Evolutionary conservation across 1,140 invertebrate species (phyloP).

Genomic region (Stegodyphus mimosarum): DNA sequence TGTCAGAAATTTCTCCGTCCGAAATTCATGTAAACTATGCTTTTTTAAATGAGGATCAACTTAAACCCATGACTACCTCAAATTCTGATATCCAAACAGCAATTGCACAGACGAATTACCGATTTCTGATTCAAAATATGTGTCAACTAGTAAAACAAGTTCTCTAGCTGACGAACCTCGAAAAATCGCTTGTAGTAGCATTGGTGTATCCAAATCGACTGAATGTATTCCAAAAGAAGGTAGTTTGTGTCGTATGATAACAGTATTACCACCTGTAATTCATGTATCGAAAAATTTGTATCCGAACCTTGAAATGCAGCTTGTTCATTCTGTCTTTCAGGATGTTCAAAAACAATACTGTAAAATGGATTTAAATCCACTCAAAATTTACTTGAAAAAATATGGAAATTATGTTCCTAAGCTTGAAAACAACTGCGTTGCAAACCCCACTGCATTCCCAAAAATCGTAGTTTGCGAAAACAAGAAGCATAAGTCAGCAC

Average conservation of each 20-base stretch:
- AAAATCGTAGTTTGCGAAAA: background rate
- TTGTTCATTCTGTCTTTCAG: slow-evolving; percentile 16
- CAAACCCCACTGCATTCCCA: background rate
- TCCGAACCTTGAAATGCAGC: background rate
- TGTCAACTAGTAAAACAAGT: too few species aligned
- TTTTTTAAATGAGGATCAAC: too few species aligned
- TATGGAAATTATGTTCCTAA: background rate
- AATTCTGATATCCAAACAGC: too few species aligned
- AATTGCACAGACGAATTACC: too few species aligned
- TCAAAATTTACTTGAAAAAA: slow-evolving; percentile 23
- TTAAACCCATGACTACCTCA: too few species aligned
- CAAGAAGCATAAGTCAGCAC: too few species aligned
- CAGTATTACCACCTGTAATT: slow-evolving; percentile 32
- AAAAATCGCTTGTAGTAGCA: background rate
- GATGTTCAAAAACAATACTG: slow-evolving; percentile 12
- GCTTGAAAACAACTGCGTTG: background rate
- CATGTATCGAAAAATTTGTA: background rate
- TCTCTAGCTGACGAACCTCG: too few species aligned
- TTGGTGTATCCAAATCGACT: background rate
- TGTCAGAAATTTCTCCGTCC: too few species aligned
- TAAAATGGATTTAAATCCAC: slow-evolving; percentile 24
- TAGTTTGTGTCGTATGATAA: slow-evolving; percentile 38
- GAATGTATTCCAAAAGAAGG: background rate
- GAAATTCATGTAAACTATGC: too few species aligned
- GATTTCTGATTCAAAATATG: too few species aligned